A percentile compares a stretch with the other conserved stretches of the same genome.
These are phyloP conservation scores for Pristionchus japonicus DNA, from an alignment of 2,888 invertebrate species.

Conservation along the genomic window DNA sequence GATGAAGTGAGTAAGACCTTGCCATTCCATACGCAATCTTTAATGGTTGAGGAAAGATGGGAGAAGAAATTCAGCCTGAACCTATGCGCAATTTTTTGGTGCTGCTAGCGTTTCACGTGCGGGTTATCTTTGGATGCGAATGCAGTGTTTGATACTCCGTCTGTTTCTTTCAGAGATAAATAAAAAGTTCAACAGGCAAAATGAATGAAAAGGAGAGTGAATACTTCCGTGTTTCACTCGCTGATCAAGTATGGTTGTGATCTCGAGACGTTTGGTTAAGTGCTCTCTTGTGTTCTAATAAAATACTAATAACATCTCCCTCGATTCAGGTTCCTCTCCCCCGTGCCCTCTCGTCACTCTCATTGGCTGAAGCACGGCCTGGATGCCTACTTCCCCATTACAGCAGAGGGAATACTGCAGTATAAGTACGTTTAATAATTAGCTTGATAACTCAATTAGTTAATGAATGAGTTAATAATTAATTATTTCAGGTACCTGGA, in stretches of 20 bases:
- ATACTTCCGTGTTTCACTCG: background rate
- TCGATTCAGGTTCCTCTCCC: slow-evolving; percentile 10
- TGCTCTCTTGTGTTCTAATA: no score
- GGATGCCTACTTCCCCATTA: slow-evolving; percentile 7
- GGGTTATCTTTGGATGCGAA: no score
- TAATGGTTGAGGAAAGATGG: no score
- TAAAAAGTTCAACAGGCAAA: no score
- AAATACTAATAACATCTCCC: background rate
- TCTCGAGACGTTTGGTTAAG: background rate
- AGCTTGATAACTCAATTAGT: background rate
- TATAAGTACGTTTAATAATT: background rate
- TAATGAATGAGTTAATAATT: background rate
- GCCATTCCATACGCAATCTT: no score
- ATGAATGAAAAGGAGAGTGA: no score
- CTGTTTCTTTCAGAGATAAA: no score
- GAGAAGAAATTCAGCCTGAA: no score
- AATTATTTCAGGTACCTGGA: background rate
- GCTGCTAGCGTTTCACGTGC: no score
- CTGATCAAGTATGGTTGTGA: background rate
- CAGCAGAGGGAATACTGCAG: slow-evolving; percentile 1
- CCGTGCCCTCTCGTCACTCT: background rate
- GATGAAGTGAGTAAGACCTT: background rate
- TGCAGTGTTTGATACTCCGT: no score
- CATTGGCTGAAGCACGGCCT: background rate
- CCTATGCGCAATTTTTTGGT: no score